Conservation (phyloP, 2,888 invertebrate species). For the Magallana nippona region DNA sequence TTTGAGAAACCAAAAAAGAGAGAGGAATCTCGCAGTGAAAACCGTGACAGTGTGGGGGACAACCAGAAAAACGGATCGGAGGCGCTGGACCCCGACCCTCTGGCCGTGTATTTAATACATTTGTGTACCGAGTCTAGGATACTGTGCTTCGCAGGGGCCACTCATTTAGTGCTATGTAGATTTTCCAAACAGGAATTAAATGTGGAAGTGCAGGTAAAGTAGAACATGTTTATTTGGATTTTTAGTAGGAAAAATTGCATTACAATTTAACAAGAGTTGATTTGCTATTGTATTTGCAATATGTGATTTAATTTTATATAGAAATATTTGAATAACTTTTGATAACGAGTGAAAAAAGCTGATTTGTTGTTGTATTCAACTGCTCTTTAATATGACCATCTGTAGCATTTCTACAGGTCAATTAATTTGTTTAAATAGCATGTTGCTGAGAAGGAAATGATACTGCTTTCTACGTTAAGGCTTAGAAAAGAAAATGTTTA, state of each 20-base stretch:
- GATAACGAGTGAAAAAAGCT: too few species aligned
- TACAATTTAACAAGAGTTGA: not conserved
- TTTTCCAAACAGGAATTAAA: slow-evolving; percentile 94
- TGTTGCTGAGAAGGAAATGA: too few species aligned
- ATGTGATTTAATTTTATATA: too few species aligned
- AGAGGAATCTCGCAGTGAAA: slow-evolving; percentile 46
- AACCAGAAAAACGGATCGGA: slow-evolving; percentile 62
- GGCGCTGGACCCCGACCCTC: slow-evolving; percentile 87
- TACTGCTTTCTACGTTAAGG: too few species aligned
- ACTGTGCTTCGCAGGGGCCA: slow-evolving; percentile 93
- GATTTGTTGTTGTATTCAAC: too few species aligned
- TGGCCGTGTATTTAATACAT: slow-evolving; percentile 93
- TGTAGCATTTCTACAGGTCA: too few species aligned
- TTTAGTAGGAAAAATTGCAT: not conserved
- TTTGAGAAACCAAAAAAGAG: slow-evolving; percentile 86
- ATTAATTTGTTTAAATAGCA: too few species aligned
- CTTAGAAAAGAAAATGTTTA: too few species aligned
- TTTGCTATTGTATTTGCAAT: too few species aligned
- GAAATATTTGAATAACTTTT: too few species aligned
- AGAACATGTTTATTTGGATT: not conserved
- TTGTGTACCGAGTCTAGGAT: slow-evolving; percentile 95
- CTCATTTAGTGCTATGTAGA: slow-evolving; percentile 96
- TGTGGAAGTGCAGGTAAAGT: slow-evolving; percentile 77
- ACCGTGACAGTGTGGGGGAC: slow-evolving; percentile 34
- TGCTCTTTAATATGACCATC: too few species aligned